Percentiles rank a stretch among this genome's conserved stretches.
phyloP scores from a whole-genome alignment of 2,113 vertebrate species.

The Thalassoma bifasciatum region DNA sequence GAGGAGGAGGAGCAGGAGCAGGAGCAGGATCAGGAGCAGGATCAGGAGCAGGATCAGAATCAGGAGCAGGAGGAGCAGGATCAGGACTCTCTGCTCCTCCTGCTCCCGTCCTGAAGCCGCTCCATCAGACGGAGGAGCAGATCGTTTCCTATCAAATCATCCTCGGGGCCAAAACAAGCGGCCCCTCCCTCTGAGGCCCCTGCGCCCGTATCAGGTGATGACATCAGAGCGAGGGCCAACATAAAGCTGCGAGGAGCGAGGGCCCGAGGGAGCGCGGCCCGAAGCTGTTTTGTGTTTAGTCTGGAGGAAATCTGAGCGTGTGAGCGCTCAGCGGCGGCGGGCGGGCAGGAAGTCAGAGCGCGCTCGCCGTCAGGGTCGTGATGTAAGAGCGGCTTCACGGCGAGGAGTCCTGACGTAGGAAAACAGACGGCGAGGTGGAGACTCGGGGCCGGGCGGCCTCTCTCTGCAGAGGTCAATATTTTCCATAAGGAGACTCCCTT shows the following conservation, averaged over 20 bases:
- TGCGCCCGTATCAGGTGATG: conserved; percentile 12
- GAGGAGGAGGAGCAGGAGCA: too few relatives aligned
- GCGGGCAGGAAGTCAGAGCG: conserved; percentile 38
- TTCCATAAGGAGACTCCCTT: conserved; percentile 40
- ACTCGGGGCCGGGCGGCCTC: background rate
- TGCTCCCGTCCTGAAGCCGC: background rate
- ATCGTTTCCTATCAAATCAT: conserved; percentile 20
- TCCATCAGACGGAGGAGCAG: background rate
- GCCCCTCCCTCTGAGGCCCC: conserved; percentile 21
- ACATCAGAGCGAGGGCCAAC: conserved; percentile 1
- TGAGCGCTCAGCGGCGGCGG: conserved; percentile 28
- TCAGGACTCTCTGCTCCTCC: background rate
- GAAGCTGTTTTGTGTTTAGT: conserved; percentile 45
- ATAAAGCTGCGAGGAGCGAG: background rate
- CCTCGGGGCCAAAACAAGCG: conserved; percentile 41
- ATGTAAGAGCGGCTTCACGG: background rate
- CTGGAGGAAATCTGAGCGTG: conserved; percentile 37
- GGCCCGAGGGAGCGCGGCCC: background rate
- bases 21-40: too few relatives aligned
- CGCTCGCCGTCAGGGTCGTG: conserved; percentile 15
- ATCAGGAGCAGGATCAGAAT: too few relatives aligned
- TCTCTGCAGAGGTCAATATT: conserved; percentile 23
- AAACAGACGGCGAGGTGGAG: conserved; percentile 25
- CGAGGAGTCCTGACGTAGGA: conserved; percentile 17
- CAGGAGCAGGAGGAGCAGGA: too few relatives aligned